A percentile compares a stretch with the other conserved stretches of the same genome.
Evolutionary conservation across 1,140 invertebrate species (phyloP).

Genomic region (Drosophila ironensis): DNA sequence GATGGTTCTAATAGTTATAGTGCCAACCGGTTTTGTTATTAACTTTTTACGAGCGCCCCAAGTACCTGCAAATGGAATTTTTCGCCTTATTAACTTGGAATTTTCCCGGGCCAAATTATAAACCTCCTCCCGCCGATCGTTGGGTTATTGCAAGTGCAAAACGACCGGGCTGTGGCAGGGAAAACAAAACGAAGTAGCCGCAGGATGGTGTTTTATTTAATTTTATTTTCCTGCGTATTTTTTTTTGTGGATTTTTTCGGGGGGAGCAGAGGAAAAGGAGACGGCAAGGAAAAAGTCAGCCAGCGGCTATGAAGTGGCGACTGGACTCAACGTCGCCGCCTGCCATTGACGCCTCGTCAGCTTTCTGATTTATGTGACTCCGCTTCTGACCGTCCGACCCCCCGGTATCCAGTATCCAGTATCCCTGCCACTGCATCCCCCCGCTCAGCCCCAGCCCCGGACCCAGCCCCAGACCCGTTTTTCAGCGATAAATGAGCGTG

Average conservation of each 20-base stretch:
- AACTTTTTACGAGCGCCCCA: background rate
- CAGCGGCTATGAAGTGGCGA: conserved; percentile 26
- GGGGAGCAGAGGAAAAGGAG: too few species aligned
- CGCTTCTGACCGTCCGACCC: background rate
- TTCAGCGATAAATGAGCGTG: conserved; percentile 42
- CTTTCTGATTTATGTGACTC: conserved; percentile 60
- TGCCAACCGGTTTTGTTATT: too few species aligned
- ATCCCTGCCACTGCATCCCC: background rate
- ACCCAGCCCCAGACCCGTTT: too few species aligned
- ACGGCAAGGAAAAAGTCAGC: conserved; percentile 2
- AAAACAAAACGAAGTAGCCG: conserved; percentile 13
- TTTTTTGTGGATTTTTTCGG: too few species aligned
- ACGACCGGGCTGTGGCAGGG: background rate
- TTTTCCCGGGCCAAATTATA: background rate
- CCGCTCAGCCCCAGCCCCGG: too few species aligned
- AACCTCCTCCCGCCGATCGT: background rate
- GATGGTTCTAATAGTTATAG: too few species aligned
- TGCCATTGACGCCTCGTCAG: conserved; percentile 70
- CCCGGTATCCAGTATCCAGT: too few species aligned
- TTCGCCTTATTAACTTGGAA: conserved; percentile 26
- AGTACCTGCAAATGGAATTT: conserved; percentile 24
- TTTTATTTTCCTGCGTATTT: too few species aligned
- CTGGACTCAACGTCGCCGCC: conserved; percentile 35
- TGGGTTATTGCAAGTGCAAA: conserved; percentile 12
- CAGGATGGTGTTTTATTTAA: background rate